Evolutionary conservation across 2,113 vertebrate species (phyloP), one percentile per base, ranked within the genome.

Genomic region (Lynx canadensis): DNA sequence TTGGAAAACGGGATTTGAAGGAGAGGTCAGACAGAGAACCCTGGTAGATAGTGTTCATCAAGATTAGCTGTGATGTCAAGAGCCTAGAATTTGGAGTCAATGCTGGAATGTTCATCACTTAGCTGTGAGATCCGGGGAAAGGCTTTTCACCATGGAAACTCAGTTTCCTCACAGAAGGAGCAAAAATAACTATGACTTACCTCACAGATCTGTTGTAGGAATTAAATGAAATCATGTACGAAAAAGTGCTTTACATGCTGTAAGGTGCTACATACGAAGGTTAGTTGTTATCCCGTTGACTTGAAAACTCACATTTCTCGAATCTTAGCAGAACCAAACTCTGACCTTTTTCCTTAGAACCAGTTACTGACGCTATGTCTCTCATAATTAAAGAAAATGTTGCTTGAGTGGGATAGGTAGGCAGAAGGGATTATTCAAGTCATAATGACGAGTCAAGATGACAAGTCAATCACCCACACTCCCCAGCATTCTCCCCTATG

Each of bases 391-490:
- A 91, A 93, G 48, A 94, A 95, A 95, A 82, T 29, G 41, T 84
- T 84, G 38, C 73, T 93, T 91, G 65, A 63, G 41, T 55, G 38
- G 38, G 52, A 68, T 31, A 95, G 60, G 89, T 94, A 96, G 65
- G 45, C 76, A 97, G 76, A 94, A 97, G 69, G 83, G 82, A 81
- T 82, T 92, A 90, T 93, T 89, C 66, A 60, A 95, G 76, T 87
- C 93, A 69, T 94, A 97, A 96, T 66, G 85, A 96, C 57, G 3
- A 81, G 71, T 94, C 55, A 79, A 92, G 27, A 97, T 93, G 85
- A 84, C 52, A 93, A 96, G 66, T 86, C 96, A 82, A 27, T 96
- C 68, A 96, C 69, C 87, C 79, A 94, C 78, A 95, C 41, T 86
- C 87, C 55, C 84, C 80, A 97, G 60, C 45, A 15, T 16, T 89